phyloP scores from a whole-genome alignment of 2,888 invertebrate genomes.

The Melitaea athalia region DNA sequence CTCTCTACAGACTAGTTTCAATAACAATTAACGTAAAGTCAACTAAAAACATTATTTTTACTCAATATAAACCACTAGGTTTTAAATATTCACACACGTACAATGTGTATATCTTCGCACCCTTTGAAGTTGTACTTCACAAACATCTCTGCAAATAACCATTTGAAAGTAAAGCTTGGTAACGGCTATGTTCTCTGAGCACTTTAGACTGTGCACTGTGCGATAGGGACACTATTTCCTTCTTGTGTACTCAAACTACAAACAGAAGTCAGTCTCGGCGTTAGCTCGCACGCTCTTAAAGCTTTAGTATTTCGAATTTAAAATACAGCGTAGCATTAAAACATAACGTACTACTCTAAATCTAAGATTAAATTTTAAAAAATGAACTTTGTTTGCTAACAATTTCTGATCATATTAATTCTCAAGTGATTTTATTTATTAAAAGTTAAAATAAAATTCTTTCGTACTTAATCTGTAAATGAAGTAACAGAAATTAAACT shows the following conservation, averaged over 20 bases:
- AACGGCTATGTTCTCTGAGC: constrained; percentile 33
- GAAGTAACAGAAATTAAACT: background rate
- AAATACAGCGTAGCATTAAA: constrained; percentile 33
- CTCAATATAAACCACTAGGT: background rate
- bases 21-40: background rate
- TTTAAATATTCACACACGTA: background rate
- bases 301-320: constrained; percentile 38
- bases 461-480: background rate
- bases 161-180: constrained; percentile 34
- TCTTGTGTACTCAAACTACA: constrained; percentile 43
- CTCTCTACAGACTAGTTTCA: too few species aligned
- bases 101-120: constrained; percentile 11
- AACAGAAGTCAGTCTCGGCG: constrained; percentile 40
- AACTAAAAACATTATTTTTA: background rate
- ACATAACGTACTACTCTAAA: constrained; percentile 17
- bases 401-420: too few species aligned
- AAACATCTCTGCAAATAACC: constrained; percentile 31
- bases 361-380: background rate
- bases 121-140: constrained; percentile 21
- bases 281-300: constrained; percentile 31
- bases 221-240: constrained; percentile 42
- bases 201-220: constrained; percentile 34
- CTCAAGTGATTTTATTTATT: too few species aligned
- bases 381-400: too few species aligned
- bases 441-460: too few species aligned